Percentiles rank a stretch among this genome's conserved stretches.
These are phyloP conservation scores for Callopanchax toddi DNA, from an alignment of 2,113 vertebrate species.

Conservation along the genomic window DNA sequence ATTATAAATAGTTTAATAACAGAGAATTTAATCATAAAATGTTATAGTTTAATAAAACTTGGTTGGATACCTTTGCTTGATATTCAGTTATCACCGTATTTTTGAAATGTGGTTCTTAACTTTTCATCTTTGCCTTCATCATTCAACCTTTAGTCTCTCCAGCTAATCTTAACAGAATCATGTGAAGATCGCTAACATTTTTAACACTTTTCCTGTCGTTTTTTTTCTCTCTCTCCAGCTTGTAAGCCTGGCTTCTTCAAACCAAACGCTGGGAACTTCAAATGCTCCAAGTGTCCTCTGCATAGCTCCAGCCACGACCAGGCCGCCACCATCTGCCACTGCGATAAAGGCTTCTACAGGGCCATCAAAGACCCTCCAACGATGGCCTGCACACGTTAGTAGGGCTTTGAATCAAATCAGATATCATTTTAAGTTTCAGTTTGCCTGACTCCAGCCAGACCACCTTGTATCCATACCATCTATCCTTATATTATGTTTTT, in stretches of 20 bases:
- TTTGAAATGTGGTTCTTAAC: neutral
- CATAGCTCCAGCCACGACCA: conserved; percentile 90
- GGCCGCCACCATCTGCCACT: conserved; percentile 92
- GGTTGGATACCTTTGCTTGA: neutral
- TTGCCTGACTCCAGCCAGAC: neutral
- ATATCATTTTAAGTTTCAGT: neutral
- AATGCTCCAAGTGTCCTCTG: conserved; percentile 94
- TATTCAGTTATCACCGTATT: too few species aligned
- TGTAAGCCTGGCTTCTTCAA: conserved; percentile 96
- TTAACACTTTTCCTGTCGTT: neutral
- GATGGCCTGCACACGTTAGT: conserved; percentile 96
- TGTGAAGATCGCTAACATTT: conserved; percentile 21
- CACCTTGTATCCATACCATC: neutral
- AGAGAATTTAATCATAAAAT: neutral
- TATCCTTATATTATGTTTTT: too few species aligned
- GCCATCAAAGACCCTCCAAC: conserved; percentile 91
- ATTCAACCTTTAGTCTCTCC: neutral
- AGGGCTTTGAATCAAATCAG: neutral
- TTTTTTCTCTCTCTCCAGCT: conserved; percentile 76
- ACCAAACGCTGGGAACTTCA: conserved; percentile 92
- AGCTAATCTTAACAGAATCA: too few species aligned
- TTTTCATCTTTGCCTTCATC: neutral
- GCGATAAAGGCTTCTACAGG: conserved; percentile 94
- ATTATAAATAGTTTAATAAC: neutral
- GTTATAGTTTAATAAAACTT: neutral